Evolutionary conservation across 2,797 vertebrate genomes (phyloP).

Genomic region (Cuculus canorus): DNA sequence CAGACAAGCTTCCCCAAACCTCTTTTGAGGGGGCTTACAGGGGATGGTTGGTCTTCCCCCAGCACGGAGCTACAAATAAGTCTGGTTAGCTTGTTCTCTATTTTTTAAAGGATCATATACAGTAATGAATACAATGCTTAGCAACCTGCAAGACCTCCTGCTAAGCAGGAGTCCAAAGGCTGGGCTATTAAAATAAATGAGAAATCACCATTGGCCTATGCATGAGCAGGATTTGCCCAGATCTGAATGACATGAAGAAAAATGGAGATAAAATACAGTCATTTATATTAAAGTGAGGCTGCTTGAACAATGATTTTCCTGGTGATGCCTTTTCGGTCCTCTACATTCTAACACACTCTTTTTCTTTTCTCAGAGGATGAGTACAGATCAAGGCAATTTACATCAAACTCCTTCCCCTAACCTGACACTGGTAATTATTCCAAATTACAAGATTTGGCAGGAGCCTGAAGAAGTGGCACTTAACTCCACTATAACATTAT

Average conservation of each 20-base stretch:
- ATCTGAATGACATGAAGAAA: not conserved
- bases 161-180: constrained; percentile 45
- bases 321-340: not conserved
- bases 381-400: not conserved
- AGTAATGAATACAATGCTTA: not conserved
- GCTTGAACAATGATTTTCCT: not conserved
- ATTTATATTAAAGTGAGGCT: not conserved
- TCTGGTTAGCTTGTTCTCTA: not conserved
- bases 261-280: not conserved
- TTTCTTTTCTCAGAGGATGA: constrained; percentile 12
- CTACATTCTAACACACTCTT: not conserved
- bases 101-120: not conserved
- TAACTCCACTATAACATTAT: constrained; percentile 70
- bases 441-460: constrained; percentile 75
- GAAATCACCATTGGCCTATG: constrained; percentile 1
- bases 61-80: not conserved
- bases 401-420: constrained; percentile 51
- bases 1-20: not conserved
- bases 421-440: constrained; percentile 76
- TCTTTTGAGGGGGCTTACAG: not conserved
- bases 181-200: constrained; percentile 64
- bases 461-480: constrained; percentile 67
- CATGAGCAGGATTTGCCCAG: constrained; percentile 1
- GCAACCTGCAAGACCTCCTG: not conserved
- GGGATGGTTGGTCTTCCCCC: not conserved